Evolutionary conservation across 2,113 vertebrate genomes (phyloP).

Genomic region (Pseudorectes ferrugineus): DNA sequence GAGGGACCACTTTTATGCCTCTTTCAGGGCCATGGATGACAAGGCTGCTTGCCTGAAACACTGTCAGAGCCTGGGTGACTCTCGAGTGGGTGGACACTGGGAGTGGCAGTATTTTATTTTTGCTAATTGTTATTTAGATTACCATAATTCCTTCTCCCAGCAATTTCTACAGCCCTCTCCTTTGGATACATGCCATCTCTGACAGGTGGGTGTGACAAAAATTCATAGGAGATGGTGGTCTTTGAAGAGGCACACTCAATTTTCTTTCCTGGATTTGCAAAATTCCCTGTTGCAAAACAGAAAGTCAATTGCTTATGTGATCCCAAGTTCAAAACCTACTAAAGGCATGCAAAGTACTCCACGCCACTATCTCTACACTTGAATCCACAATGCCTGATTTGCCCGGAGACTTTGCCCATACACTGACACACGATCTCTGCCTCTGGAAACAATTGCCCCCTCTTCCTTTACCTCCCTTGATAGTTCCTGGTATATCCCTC

Average conservation of each 20-base stretch:
- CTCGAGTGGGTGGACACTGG: background rate
- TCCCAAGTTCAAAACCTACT: background rate
- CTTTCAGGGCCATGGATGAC: rapidly evolving
- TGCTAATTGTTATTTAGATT: background rate
- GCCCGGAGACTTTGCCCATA: background rate
- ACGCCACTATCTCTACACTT: background rate
- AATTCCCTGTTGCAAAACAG: background rate
- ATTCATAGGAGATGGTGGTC: background rate
- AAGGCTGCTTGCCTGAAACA: background rate
- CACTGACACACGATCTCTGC: background rate
- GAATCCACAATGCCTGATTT: background rate
- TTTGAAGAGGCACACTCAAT: background rate
- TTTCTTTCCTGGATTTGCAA: background rate
- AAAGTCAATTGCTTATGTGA: background rate
- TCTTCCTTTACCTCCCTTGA: background rate
- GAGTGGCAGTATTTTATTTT: background rate
- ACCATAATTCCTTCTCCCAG: background rate
- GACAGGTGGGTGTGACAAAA: background rate
- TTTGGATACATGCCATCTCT: background rate
- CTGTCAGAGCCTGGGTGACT: background rate
- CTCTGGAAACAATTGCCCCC: background rate
- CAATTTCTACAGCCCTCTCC: background rate
- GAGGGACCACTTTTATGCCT: background rate
- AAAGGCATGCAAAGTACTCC: background rate
- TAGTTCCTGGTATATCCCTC: background rate